phyloP scores from a whole-genome alignment of 2,113 vertebrate species.

The Antechinus stuartii region DNA sequence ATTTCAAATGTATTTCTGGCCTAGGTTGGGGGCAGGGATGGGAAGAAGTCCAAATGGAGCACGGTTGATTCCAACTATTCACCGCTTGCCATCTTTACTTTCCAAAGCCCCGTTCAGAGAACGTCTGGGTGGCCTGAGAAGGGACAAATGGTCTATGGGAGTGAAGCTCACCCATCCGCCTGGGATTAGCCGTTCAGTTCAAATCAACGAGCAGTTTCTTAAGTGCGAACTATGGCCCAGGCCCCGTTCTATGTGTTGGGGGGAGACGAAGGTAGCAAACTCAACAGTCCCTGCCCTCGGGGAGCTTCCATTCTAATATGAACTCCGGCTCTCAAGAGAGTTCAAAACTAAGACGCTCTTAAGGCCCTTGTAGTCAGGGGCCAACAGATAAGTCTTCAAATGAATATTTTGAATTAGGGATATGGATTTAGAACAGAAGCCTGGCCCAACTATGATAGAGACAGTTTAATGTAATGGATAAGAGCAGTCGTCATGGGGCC shows the following conservation, averaged over 20 bases:
- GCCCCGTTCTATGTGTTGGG: not conserved
- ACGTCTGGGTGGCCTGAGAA: not conserved
- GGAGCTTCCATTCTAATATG: not conserved
- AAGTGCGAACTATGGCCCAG: not conserved
- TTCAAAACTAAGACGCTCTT: not conserved
- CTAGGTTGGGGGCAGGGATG: not conserved
- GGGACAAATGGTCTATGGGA: not conserved
- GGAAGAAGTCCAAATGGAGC: constrained; percentile 69
- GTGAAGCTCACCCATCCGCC: not conserved
- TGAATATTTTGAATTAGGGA: not conserved
- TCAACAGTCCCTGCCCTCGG: not conserved
- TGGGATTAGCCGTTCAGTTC: not conserved
- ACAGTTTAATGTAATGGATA: not conserved
- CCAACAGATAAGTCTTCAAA: not conserved
- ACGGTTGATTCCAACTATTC: constrained; percentile 71
- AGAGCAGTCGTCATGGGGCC: not conserved
- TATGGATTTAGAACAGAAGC: not conserved
- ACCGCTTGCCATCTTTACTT: not conserved
- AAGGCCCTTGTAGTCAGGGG: not conserved
- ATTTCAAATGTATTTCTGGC: constrained; percentile 79
- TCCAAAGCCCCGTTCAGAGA: constrained; percentile 6
- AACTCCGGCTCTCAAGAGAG: not conserved
- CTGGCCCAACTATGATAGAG: not conserved
- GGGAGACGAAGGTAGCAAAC: not conserved
- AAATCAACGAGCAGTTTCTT: not conserved